Percentiles rank a stretch among this genome's conserved stretches.
phyloP scores from a whole-genome alignment of 2,797 vertebrate species.

The Betta splendens region DNA sequence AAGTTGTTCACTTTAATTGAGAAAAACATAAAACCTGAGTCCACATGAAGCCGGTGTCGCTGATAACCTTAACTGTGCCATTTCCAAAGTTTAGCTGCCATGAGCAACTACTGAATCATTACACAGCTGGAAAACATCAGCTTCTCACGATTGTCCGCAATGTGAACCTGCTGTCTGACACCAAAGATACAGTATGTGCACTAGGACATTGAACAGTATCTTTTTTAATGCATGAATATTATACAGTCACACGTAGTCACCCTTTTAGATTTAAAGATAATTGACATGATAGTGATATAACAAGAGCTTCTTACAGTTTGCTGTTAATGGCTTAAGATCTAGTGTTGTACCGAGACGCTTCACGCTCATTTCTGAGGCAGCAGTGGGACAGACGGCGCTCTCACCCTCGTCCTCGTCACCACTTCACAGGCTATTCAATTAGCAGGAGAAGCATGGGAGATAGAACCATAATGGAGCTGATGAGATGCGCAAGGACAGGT shows the following conservation, averaged over 20 bases:
- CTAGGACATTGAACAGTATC: too few species aligned
- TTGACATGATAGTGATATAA: constrained; percentile 39
- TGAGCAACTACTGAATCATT: too few species aligned
- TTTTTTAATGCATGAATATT: too few species aligned
- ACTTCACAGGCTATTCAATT: constrained; percentile 81
- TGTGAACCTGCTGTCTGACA: too few species aligned
- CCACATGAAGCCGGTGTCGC: too few species aligned
- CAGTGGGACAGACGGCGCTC: constrained; percentile 67
- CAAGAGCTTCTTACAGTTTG: constrained; percentile 50
- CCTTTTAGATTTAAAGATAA: constrained; percentile 21
- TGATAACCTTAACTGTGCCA: too few species aligned
- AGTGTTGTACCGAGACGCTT: constrained; percentile 57
- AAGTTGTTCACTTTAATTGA: too few species aligned
- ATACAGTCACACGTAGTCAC: constrained; percentile 32
- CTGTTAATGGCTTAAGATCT: constrained; percentile 51
- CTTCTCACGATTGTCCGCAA: too few species aligned
- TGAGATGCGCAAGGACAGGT: constrained; percentile 82
- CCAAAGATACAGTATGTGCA: too few species aligned
- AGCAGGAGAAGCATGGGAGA: constrained; percentile 73
- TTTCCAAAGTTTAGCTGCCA: too few species aligned
- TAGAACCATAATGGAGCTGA: constrained; percentile 78
- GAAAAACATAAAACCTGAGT: too few species aligned
- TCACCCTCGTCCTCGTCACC: constrained; percentile 68
- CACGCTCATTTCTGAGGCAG: constrained; percentile 59
- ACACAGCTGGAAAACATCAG: too few species aligned